Conservation (phyloP, 2,888 invertebrate species). For the Agelastica alni region DNA sequence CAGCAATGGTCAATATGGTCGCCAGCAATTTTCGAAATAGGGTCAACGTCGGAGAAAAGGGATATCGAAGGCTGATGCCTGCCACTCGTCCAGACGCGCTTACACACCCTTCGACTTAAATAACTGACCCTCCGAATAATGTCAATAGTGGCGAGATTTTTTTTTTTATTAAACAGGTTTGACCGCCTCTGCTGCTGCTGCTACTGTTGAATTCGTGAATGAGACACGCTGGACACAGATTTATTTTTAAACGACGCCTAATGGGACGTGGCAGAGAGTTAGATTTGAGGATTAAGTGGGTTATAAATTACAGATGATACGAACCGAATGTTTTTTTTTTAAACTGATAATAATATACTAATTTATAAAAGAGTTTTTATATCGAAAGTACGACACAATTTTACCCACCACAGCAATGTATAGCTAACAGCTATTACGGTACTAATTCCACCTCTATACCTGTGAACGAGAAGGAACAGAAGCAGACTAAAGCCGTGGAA, state of each 20-base stretch:
- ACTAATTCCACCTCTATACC: too few species aligned
- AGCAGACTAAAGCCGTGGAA: too few species aligned
- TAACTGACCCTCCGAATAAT: slow-evolving; percentile 36
- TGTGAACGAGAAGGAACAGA: too few species aligned
- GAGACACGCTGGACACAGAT: slow-evolving; percentile 23
- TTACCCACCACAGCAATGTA: too few species aligned
- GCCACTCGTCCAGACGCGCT: slow-evolving; percentile 26
- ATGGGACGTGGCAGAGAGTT: not conserved
- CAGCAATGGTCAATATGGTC: slow-evolving; percentile 20
- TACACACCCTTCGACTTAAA: slow-evolving; percentile 20
- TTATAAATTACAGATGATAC: too few species aligned
- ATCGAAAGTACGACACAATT: too few species aligned
- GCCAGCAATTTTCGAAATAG: slow-evolving; percentile 18
- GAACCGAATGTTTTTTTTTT: too few species aligned
- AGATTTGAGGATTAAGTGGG: not conserved
- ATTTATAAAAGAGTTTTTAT: too few species aligned
- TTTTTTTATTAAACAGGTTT: slow-evolving; percentile 35
- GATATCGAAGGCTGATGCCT: slow-evolving; percentile 3
- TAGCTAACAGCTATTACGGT: too few species aligned
- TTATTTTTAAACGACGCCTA: not conserved
- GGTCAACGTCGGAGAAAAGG: slow-evolving; percentile 12
- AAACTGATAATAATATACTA: too few species aligned
- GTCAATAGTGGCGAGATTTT: slow-evolving; percentile 29
- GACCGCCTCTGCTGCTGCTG: too few species aligned
- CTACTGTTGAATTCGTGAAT: slow-evolving; percentile 24